phyloP scores from a whole-genome alignment of 2,888 invertebrate species.

The Pyrochroa serraticornis region DNA sequence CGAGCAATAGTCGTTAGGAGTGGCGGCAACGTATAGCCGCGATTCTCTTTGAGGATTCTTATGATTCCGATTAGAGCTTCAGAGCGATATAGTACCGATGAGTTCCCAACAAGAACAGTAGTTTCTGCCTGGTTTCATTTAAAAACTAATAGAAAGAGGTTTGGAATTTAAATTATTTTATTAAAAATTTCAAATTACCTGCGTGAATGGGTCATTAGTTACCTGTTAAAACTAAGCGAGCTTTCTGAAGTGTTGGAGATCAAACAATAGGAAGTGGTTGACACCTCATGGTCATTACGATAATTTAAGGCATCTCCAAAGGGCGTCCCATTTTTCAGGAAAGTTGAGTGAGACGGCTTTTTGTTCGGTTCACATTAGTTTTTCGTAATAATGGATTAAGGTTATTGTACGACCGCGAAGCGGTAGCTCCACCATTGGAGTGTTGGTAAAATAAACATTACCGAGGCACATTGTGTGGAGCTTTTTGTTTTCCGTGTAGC shows the following conservation, averaged over 20 bases:
- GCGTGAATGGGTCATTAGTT: constrained; percentile 21
- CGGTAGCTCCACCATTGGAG: constrained; percentile 25
- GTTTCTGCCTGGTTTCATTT: no score
- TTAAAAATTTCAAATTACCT: background rate
- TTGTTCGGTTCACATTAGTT: constrained; percentile 46
- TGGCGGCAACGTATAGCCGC: no score
- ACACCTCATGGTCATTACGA: constrained; percentile 42
- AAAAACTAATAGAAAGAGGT: no score
- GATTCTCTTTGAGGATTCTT: no score
- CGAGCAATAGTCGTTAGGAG: no score
- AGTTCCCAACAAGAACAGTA: no score
- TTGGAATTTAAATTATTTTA: no score
- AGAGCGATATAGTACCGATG: no score
- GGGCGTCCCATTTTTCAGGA: constrained; percentile 38
- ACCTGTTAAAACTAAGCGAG: constrained; percentile 28
- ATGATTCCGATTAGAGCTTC: no score
- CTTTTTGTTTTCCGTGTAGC: constrained; percentile 37
- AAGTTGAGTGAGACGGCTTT: constrained; percentile 42
- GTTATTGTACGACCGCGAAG: constrained; percentile 43
- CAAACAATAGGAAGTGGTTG: constrained; percentile 32
- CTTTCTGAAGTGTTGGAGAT: constrained; percentile 26
- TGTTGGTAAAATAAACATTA: constrained; percentile 39
- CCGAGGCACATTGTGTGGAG: constrained; percentile 31
- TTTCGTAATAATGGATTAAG: constrained; percentile 50
- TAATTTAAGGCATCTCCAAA: constrained; percentile 43